Conservation (phyloP, 53 echinoderm and acorn worm species). For the Mesocentrotus franciscanus region DNA sequence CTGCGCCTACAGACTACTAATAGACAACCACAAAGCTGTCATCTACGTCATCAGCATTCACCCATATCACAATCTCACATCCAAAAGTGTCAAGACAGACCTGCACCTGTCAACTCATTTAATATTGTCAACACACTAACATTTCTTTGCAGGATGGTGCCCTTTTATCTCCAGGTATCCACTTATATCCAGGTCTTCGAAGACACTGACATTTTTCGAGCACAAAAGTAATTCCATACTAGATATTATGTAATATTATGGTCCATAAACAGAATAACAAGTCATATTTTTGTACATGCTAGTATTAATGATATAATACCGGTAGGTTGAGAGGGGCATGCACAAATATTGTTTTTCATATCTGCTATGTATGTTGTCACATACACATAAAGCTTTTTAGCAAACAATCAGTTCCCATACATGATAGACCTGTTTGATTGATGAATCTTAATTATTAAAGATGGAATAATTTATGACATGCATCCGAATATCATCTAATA, state of each 20-base stretch:
- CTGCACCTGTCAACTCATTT: not conserved
- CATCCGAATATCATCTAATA: too few species aligned
- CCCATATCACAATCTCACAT: constrained; percentile 4
- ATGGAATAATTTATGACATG: not conserved
- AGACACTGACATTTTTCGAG: not conserved
- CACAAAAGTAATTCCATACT: not conserved
- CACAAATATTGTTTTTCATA: not conserved
- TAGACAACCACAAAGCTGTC: not conserved
- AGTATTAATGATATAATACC: not conserved
- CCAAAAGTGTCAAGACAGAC: not conserved
- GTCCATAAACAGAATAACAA: not conserved
- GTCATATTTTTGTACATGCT: not conserved
- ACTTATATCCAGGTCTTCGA: not conserved
- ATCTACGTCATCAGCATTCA: constrained; percentile 39
- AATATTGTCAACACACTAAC: not conserved
- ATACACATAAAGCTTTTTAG: not conserved
- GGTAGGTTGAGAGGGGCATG: not conserved
- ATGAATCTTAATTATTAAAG: not conserved
- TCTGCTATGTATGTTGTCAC: not conserved
- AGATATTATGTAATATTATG: not conserved
- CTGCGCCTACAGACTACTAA: not conserved
- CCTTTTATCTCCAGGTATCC: not conserved
- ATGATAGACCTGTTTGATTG: not conserved
- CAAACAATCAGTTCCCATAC: not conserved
- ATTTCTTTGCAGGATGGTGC: not conserved